Percentiles rank a stretch among this genome's conserved stretches.
Conservation (phyloP, 2,888 invertebrate species). For the Ctenicera cuprea region DNA sequence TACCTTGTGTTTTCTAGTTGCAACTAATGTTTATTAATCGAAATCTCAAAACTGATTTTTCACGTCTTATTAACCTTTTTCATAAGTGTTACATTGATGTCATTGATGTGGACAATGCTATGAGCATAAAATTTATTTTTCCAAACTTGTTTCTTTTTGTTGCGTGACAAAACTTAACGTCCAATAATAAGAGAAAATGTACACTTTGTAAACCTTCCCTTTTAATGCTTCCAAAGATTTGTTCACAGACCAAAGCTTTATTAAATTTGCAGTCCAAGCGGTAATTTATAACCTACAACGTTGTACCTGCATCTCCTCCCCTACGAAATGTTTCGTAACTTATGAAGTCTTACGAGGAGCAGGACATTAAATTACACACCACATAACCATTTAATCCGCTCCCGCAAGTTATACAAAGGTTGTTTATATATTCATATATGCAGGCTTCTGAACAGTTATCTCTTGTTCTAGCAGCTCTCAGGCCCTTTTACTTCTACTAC, state of each 20-base stretch:
- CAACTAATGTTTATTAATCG: too few species aligned
- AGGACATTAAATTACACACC: slow-evolving; percentile 48
- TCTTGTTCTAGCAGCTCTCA: slow-evolving; percentile 43
- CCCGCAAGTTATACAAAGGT: slow-evolving; percentile 46
- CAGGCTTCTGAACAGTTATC: slow-evolving; percentile 46
- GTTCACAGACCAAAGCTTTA: slow-evolving; percentile 34
- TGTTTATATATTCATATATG: slow-evolving; percentile 48
- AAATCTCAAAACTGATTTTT: too few species aligned
- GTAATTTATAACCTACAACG: slow-evolving; percentile 37
- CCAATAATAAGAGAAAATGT: neutral
- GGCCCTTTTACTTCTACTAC: slow-evolving; percentile 41
- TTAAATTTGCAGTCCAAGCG: slow-evolving; percentile 44
- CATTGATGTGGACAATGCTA: too few species aligned
- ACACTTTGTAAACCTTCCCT: neutral
- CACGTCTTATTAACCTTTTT: too few species aligned
- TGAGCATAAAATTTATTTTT: too few species aligned
- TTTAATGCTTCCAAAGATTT: slow-evolving; percentile 35
- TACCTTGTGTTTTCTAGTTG: too few species aligned
- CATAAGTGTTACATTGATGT: too few species aligned
- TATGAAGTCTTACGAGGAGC: slow-evolving; percentile 47
- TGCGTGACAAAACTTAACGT: neutral
- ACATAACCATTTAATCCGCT: slow-evolving; percentile 48
- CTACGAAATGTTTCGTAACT: slow-evolving; percentile 41
- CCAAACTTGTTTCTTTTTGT: too few species aligned
- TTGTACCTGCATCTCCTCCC: slow-evolving; percentile 38